Base-by-base conservation (phyloP, 2,797 vertebrate genomes). In the Argya squamiceps region DNA sequence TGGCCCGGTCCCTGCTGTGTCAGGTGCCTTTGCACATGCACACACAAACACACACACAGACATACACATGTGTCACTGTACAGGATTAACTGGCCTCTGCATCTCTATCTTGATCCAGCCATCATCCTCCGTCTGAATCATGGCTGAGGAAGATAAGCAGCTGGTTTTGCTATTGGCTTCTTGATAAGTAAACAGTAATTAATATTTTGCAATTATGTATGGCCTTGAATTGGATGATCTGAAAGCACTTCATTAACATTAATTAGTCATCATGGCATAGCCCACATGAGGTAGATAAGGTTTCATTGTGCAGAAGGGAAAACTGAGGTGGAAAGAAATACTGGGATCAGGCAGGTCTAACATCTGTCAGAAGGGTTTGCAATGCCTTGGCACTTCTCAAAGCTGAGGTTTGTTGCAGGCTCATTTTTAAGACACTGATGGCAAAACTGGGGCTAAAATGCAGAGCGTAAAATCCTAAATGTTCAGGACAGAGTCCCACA, bases 121-220 rank as follows among this genome's bases (percentile, higher is more conserved):
- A 55, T 78, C 80, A 75, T 69, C 53, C 39, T 75, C 44, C 15
- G 78, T 93, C 92, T 97, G 92, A 85, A 74, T 96, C 93, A 96
- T 29, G 62, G 55, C 83, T 90, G 73, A 88, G 26, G 58, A 39
- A 93, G 71, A 93, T 86, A 96, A 94, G 76, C 56, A 94, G 58
- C 76, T 84, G 62, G 19, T 41, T 85, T 85, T 95, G 69, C 62
- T 90, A 44, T 84, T 81, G 59, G 21, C 73, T 94, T 92, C 18
- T 37, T 55, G 47, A 59, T 73, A 78, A 78, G 93, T 95, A 96
- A 96, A 96, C 26, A 96, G 43, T 92, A 94, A 95, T 97, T 96
- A 96, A 50, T 79, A 84, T 96, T 94, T 96, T 94, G 94, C 67
- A 97, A 96, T 92, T 56, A 29, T 81, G 43, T 52, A 63, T 22